Conservation (phyloP, 64 coral and sea anemone species). For the Pocillopora verrucosa region DNA sequence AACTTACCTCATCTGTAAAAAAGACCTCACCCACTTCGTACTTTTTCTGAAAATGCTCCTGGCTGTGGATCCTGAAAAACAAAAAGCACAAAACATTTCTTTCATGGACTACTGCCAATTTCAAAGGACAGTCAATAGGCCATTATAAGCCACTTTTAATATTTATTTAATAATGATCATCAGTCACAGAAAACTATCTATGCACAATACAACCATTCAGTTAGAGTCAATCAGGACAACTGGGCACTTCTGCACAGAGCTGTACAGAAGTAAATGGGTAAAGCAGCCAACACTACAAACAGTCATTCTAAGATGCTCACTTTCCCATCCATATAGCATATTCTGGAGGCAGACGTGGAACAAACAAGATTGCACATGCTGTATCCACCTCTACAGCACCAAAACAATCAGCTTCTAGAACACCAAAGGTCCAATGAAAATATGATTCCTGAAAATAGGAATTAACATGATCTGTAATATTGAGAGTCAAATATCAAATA, state of each 20-base stretch:
- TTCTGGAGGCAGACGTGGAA: constrained; percentile 78
- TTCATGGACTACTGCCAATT: not conserved
- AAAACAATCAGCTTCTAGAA: constrained; percentile 89
- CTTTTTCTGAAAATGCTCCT: constrained; percentile 78
- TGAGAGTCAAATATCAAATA: too few relatives aligned
- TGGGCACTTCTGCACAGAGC: not conserved
- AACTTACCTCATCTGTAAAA: constrained; percentile 59
- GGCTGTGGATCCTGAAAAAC: constrained; percentile 47
- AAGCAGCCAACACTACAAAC: not conserved
- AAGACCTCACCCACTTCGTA: constrained; percentile 74
- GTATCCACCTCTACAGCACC: constrained; percentile 92
- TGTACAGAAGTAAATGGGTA: not conserved
- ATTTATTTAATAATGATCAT: not conserved
- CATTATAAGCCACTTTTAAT: too few relatives aligned
- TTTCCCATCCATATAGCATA: constrained; percentile 95
- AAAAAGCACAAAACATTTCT: not conserved
- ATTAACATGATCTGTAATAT: too few relatives aligned
- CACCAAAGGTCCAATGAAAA: constrained; percentile 99
- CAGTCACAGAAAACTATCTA: not conserved
- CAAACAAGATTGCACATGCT: constrained; percentile 71
- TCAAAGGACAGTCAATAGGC: too few relatives aligned
- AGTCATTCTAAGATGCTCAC: constrained; percentile 25
- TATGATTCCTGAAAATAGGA: constrained; percentile 72
- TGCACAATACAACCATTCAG: not conserved
- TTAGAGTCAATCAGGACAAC: not conserved